phyloP scores from a whole-genome alignment of 2,888 invertebrate genomes.

The Dynastes grantii region DNA sequence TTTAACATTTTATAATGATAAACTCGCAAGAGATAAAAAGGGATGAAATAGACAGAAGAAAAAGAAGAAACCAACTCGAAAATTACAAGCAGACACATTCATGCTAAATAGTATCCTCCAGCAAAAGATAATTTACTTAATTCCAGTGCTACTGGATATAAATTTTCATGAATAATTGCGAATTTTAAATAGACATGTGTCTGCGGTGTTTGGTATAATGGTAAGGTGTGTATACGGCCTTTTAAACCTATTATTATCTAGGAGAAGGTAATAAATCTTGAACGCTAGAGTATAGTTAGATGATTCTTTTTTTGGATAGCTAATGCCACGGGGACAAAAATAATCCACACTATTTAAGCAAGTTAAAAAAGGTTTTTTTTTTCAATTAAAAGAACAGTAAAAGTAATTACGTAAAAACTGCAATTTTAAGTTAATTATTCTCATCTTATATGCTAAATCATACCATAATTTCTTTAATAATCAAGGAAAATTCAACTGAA shows the following conservation, averaged over 20 bases:
- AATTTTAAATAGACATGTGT: conserved; percentile 2
- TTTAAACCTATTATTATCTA: conserved; percentile 2
- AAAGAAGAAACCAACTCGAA: no score
- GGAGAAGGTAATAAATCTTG: neutral
- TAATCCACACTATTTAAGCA: no score
- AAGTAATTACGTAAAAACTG: no score
- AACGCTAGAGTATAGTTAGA: neutral
- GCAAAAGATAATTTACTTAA: conserved; percentile 1
- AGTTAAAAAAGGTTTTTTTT: no score
- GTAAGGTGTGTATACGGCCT: neutral
- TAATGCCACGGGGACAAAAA: neutral
- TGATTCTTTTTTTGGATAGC: neutral
- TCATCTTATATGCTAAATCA: no score
- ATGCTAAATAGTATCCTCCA: neutral
- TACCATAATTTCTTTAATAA: no score
- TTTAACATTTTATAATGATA: conserved; percentile 12
- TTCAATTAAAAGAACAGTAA: no score
- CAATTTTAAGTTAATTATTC: no score
- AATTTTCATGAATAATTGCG: conserved; percentile 14
- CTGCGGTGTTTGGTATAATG: neutral
- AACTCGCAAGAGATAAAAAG: no score
- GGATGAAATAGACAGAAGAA: no score
- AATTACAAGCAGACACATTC: neutral
- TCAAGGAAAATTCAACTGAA: no score
- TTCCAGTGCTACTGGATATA: conserved; percentile 14